Evolutionary conservation across 2,113 vertebrate species (phyloP).

Genomic region (Prinia subflava): DNA sequence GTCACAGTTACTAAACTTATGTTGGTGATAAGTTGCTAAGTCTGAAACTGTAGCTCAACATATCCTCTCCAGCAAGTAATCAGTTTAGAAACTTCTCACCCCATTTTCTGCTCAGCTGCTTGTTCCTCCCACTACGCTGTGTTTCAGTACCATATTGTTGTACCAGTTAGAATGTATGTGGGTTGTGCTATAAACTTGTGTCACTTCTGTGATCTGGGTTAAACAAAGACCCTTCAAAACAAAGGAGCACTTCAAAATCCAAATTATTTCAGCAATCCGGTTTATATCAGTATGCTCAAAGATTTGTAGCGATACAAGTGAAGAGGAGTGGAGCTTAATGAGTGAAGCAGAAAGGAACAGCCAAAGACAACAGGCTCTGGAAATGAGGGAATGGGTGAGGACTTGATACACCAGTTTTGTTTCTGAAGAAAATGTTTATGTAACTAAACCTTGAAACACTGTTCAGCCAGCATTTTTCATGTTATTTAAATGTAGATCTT

Average conservation of each 20-base stretch:
- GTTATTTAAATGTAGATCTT: slow-evolving; percentile 4
- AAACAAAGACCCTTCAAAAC: neutral
- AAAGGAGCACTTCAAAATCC: neutral
- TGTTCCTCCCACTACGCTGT: neutral
- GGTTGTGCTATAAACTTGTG: neutral
- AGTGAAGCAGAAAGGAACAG: neutral
- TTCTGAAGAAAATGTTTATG: slow-evolving; percentile 41
- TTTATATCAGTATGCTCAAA: neutral
- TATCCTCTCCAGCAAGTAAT: neutral
- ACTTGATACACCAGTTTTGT: neutral
- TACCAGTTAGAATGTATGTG: neutral
- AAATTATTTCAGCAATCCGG: neutral
- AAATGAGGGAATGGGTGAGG: slow-evolving; percentile 1
- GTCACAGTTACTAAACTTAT: slow-evolving; percentile 37
- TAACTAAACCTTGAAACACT: slow-evolving; percentile 6
- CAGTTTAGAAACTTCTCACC: slow-evolving; percentile 29
- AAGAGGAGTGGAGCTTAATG: neutral
- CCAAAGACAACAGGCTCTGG: slow-evolving; percentile 22
- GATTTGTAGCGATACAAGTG: neutral
- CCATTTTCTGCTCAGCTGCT: slow-evolving; percentile 12
- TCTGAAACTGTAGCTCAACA: neutral
- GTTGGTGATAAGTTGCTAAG: neutral
- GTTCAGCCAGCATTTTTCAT: neutral
- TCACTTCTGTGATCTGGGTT: neutral
- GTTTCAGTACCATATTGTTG: neutral